phyloP scores from a whole-genome alignment of 2,797 vertebrate genomes.

The Enoplosus armatus region DNA sequence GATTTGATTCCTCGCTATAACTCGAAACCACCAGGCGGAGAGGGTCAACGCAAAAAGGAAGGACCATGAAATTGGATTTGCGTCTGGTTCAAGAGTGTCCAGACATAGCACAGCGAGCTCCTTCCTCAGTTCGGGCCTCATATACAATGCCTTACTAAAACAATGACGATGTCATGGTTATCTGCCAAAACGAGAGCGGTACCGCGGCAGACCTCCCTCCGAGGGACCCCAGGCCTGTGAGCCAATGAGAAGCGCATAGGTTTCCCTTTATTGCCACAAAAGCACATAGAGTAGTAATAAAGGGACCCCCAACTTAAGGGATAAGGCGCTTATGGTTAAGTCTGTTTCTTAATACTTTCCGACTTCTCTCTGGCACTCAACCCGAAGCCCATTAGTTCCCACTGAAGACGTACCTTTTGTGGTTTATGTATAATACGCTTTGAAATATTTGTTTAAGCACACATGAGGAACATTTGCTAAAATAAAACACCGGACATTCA shows the following conservation, averaged over 20 bases:
- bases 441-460: no score
- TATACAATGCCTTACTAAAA: background rate
- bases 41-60: slow-evolving; percentile 4
- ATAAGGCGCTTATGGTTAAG: no score
- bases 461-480: no score
- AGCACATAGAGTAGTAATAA: background rate
- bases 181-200: background rate
- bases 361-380: background rate
- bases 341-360: background rate
- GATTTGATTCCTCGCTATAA: slow-evolving; percentile 3
- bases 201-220: background rate
- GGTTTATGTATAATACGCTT: no score
- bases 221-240: background rate
- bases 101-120: background rate
- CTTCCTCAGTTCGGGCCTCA: background rate
- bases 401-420: background rate
- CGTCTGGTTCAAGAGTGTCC: slow-evolving; percentile 11
- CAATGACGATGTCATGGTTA: background rate
- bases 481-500: no score
- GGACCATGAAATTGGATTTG: slow-evolving; percentile 17
- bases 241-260: background rate
- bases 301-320: background rate
- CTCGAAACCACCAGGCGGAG: background rate
- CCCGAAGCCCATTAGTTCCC: background rate
- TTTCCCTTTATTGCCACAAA: background rate